A percentile compares a stretch with the other conserved stretches of the same genome.
Evolutionary conservation across 2,888 invertebrate species (phyloP).

Genomic region (Biston betularia): DNA sequence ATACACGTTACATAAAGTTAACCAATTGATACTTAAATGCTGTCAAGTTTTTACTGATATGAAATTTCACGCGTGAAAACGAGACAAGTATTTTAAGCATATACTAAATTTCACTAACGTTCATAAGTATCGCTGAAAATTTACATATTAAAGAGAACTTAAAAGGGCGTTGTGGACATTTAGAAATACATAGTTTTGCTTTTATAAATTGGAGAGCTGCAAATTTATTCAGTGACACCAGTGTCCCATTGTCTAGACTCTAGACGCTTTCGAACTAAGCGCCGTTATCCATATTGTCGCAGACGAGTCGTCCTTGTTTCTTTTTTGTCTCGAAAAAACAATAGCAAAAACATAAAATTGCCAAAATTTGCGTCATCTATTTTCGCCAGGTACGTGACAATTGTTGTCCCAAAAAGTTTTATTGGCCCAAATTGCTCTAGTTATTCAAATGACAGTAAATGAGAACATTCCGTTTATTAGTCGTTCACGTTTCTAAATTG

Average conservation of each 20-base stretch:
- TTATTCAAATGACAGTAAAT: slow-evolving; percentile 51
- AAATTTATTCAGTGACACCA: slow-evolving; percentile 48
- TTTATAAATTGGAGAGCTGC: slow-evolving; percentile 49
- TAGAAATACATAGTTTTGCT: slow-evolving; percentile 33
- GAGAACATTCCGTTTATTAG: slow-evolving; percentile 46
- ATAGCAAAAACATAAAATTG: slow-evolving; percentile 44
- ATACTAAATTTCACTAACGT: no score
- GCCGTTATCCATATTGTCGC: slow-evolving; percentile 51
- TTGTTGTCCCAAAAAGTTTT: slow-evolving; percentile 45
- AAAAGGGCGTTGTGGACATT: slow-evolving; percentile 10
- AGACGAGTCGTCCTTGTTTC: slow-evolving; percentile 42
- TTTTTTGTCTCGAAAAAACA: slow-evolving; percentile 36
- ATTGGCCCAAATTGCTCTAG: slow-evolving; percentile 52
- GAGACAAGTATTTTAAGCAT: no score
- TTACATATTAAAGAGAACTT: no score
- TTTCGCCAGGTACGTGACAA: slow-evolving; percentile 41
- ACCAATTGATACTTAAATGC: no score
- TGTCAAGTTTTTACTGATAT: no score
- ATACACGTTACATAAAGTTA: no score
- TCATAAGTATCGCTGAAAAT: no score
- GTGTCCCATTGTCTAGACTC: slow-evolving; percentile 48
- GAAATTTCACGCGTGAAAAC: no score
- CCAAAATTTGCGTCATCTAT: slow-evolving; percentile 45
- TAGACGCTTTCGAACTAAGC: slow-evolving; percentile 38
- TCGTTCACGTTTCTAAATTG: slow-evolving; percentile 32